These are phyloP conservation scores for Indicator maculatus DNA, from an alignment of 2,113 vertebrate species.

Conservation along the genomic window DNA sequence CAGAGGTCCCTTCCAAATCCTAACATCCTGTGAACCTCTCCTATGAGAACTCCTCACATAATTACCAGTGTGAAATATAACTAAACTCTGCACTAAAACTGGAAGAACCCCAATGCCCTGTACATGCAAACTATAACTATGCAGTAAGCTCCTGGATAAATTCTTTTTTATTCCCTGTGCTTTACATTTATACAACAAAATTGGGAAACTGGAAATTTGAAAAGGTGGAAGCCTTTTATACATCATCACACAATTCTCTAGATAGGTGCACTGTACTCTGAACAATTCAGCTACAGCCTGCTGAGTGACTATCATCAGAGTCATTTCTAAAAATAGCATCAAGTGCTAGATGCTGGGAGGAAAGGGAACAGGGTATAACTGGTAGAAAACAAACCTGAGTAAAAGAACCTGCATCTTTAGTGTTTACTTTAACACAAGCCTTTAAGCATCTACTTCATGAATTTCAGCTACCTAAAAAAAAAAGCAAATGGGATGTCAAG, in stretches of 20 bases:
- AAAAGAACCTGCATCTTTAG: not conserved
- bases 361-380: not conserved
- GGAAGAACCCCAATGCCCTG: not conserved
- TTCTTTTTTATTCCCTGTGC: accelerated
- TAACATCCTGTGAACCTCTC: not conserved
- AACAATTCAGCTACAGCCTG: not conserved
- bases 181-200: not conserved
- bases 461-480: not conserved
- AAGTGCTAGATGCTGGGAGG: not conserved
- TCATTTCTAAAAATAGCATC: conserved; percentile 38
- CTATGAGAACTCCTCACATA: not conserved
- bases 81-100: not conserved
- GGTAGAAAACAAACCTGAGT: conserved; percentile 3
- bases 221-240: conserved; percentile 1
- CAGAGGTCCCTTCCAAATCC: no score
- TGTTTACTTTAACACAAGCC: not conserved
- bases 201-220: not conserved
- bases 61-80: not conserved
- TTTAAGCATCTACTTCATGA: not conserved
- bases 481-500: not conserved
- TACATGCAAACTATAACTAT: not conserved
- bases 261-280: not conserved
- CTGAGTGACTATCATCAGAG: conserved; percentile 15
- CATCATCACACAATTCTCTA: not conserved
- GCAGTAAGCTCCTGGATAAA: not conserved